These are phyloP conservation scores for Gambelia wislizenii DNA, from an alignment of 2,797 vertebrate species.

Conservation along the genomic window DNA sequence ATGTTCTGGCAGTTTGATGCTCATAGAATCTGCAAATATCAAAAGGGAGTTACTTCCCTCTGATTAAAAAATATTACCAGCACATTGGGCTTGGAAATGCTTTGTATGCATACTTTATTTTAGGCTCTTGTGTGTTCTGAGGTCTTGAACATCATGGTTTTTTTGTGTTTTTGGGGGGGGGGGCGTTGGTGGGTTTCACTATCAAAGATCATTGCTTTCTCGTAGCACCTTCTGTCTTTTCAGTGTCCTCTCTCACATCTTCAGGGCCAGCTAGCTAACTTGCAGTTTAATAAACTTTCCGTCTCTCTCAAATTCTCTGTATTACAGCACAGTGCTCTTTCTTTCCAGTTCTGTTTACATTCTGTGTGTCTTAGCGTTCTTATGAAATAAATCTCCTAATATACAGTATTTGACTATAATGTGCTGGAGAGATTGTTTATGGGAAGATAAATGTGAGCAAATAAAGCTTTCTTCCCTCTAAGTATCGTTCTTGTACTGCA, in stretches of 20 bases:
- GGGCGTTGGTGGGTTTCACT: no score
- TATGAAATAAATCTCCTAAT: not conserved
- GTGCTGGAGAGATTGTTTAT: not conserved
- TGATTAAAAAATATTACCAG: not conserved
- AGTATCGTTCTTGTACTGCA: not conserved
- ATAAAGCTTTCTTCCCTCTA: not conserved
- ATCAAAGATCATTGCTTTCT: not conserved
- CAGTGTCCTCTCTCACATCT: not conserved
- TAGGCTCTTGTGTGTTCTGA: not conserved
- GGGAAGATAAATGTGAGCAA: not conserved
- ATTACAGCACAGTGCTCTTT: not conserved
- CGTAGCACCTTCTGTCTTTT: not conserved
- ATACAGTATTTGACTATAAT: not conserved
- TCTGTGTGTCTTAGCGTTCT: not conserved
- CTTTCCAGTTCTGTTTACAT: no score
- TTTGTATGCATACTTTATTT: not conserved
- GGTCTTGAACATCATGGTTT: no score
- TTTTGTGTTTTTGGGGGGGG: no score
- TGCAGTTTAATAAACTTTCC: not conserved
- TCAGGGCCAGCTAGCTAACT: not conserved
- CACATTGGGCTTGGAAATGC: not conserved
- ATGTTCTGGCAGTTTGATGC: not conserved
- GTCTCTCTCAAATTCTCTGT: not conserved
- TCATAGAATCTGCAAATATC: not conserved
- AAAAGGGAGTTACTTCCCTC: not conserved